phyloP scores from a whole-genome alignment of 2,797 vertebrate genomes.

The Philypnodon macrostomus region DNA sequence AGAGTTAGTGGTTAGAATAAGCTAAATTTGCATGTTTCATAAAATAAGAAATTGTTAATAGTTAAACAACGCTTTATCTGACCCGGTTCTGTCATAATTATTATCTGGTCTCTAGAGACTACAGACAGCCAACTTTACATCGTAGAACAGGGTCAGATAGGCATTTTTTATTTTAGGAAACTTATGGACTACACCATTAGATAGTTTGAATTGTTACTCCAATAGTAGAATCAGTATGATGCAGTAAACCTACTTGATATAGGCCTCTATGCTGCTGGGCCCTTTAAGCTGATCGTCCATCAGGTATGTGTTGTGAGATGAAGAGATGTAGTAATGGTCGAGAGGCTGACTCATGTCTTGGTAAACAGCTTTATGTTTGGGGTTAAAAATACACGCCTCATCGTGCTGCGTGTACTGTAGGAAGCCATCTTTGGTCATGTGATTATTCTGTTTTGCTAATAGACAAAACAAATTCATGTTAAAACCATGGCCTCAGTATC shows the following conservation, averaged over 20 bases:
- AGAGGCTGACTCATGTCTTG: conserved; percentile 96
- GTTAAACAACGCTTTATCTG: too few species aligned
- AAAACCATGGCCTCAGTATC: not conserved
- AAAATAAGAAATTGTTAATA: too few species aligned
- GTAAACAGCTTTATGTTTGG: conserved; percentile 79
- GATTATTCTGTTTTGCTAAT: conserved; percentile 80
- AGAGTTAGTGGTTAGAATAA: too few species aligned
- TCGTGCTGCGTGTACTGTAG: conserved; percentile 87
- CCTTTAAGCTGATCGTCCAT: conserved; percentile 93
- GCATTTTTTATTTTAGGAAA: too few species aligned
- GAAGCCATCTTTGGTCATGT: conserved; percentile 93
- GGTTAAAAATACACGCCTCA: conserved; percentile 82
- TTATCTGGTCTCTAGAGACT: too few species aligned
- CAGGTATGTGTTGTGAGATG: conserved; percentile 97
- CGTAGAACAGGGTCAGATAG: too few species aligned
- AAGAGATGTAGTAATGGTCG: conserved; percentile 92
- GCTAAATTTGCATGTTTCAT: too few species aligned
- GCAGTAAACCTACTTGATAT: conserved; percentile 81
- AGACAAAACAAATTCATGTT: conserved; percentile 3
- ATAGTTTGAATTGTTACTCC: too few species aligned
- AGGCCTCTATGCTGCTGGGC: conserved; percentile 95
- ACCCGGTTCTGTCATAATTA: too few species aligned
- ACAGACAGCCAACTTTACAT: too few species aligned
- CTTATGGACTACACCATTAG: too few species aligned
- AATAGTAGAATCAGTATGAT: too few species aligned